Percentiles rank a stretch among this genome's conserved stretches.
phyloP scores from a whole-genome alignment of 2,113 vertebrate genomes.

The Poeciliopsis occidentalis region DNA sequence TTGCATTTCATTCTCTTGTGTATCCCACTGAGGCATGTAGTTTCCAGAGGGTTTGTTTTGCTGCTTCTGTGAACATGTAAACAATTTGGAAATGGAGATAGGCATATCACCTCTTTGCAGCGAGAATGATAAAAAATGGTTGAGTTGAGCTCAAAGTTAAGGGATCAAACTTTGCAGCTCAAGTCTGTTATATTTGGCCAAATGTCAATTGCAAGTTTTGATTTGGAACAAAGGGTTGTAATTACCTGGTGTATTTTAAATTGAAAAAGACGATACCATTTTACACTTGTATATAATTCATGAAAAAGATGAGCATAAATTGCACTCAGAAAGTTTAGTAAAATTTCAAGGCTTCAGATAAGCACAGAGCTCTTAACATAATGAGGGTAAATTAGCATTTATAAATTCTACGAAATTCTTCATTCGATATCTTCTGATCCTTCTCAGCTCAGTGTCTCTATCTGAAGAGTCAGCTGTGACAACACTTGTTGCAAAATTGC shows the following conservation, averaged over 20 bases:
- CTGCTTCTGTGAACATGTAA: slow-evolving; percentile 34
- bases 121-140: slow-evolving; percentile 22
- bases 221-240: slow-evolving; percentile 27
- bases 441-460: neutral
- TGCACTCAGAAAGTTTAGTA: slow-evolving; percentile 36
- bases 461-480: slow-evolving; percentile 53
- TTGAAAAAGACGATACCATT: slow-evolving; percentile 14
- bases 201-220: slow-evolving; percentile 21
- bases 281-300: slow-evolving; percentile 20
- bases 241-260: slow-evolving; percentile 8
- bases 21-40: slow-evolving; percentile 22
- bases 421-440: slow-evolving; percentile 33
- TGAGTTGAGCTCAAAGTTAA: slow-evolving; percentile 12
- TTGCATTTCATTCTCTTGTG: slow-evolving; percentile 22
- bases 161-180: slow-evolving; percentile 25
- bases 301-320: slow-evolving; percentile 31
- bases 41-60: slow-evolving; percentile 38
- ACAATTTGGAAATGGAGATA: slow-evolving; percentile 39
- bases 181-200: slow-evolving; percentile 8
- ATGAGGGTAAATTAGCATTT: slow-evolving; percentile 35
- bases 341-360: slow-evolving; percentile 14
- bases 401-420: slow-evolving; percentile 24
- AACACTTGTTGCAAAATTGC: slow-evolving; percentile 29
- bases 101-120: slow-evolving; percentile 39
- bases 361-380: slow-evolving; percentile 21